Evolutionary conservation across 2,888 invertebrate genomes (phyloP), one percentile per base, ranked within the genome.

Genomic region (Zygothrica quintamaculata): DNA sequence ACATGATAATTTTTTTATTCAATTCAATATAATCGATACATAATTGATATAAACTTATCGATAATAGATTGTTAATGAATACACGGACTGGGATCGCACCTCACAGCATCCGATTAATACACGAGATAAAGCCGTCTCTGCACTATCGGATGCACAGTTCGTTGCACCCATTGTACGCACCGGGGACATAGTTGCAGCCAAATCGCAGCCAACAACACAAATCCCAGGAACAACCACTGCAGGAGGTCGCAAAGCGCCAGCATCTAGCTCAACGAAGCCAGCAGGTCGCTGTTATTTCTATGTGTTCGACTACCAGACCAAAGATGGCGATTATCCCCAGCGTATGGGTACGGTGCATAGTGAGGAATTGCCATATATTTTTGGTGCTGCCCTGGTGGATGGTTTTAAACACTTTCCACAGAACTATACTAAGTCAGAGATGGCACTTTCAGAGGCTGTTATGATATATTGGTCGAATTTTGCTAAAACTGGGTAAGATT

Each of bases 71-170:
- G 96, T 97, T 76, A 98, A 98, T 91, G 98, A 99, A 89, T 99
- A 99, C 92, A 99, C 98, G 59, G 98, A 99, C 91, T 99, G 99
- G 99, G 97, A 97, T 91, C 93, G 95, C 90, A 97, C 97, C 82
- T 96, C 96, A 88, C 93, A 96, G 91, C 97, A 96, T 91, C 97
- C 97, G 42, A 95, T 96, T 79, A 97, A 96, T 88, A 96, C 96
- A 5, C 93, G 97, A 67, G 97, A 97, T 89, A 95, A 97, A 8
- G 96, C 97, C 2, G 94, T 99, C 61, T 96, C 97, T 7, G 97
- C 99, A 4, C 92, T 99, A 36, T 97, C 98, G 68, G 98, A 98
- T 90, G 98, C 98, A 1, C 96, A 97, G 89, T 98, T 97, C 89
- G 96, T 98, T 29, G 98, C 98, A 0, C 98, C 98, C 0, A 90